Percentiles rank a stretch among this genome's conserved stretches.
Evolutionary conservation across 30 jellyfish, hydroid and myxozoan genomes (phyloP).

Genomic region (Hydractinia echinata): DNA sequence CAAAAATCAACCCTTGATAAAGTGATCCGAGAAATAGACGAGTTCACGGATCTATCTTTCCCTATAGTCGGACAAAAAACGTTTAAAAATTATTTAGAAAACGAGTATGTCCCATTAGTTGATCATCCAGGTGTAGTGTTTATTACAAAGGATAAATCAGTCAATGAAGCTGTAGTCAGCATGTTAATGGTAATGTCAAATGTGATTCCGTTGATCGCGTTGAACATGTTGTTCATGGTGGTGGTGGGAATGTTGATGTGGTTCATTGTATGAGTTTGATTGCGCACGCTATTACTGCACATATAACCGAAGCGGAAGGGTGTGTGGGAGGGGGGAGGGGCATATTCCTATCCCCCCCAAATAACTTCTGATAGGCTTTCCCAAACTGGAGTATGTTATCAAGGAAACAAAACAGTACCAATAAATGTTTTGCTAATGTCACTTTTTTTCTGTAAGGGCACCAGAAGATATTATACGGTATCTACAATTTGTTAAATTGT

Average conservation of each 20-base stretch:
- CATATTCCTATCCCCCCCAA: too few relatives aligned
- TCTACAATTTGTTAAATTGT: too few relatives aligned
- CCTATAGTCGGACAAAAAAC: neutral
- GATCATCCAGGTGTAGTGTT: slow-evolving; percentile 21
- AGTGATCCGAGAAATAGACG: neutral
- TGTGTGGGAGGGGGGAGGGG: too few relatives aligned
- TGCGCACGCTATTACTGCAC: too few relatives aligned
- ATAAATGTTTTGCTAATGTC: too few relatives aligned
- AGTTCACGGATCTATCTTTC: slow-evolving; percentile 2
- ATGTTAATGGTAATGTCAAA: neutral
- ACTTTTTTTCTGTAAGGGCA: too few relatives aligned
- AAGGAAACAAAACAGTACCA: too few relatives aligned
- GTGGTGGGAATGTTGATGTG: slow-evolving; percentile 6
- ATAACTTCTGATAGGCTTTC: too few relatives aligned
- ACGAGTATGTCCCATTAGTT: neutral
- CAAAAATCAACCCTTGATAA: slow-evolving; percentile 1
- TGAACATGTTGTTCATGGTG: slow-evolving; percentile 1
- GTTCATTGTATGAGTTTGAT: slow-evolving; percentile 2
- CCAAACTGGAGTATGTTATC: too few relatives aligned
- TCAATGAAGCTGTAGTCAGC: neutral
- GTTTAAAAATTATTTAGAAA: neutral
- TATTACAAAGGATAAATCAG: neutral
- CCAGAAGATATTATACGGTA: too few relatives aligned
- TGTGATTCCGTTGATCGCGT: slow-evolving; percentile 10
- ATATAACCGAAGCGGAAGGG: too few relatives aligned